These are phyloP conservation scores for Perdix hodgsoniae DNA, from an alignment of 2,797 vertebrate genomes.

Conservation along the genomic window DNA sequence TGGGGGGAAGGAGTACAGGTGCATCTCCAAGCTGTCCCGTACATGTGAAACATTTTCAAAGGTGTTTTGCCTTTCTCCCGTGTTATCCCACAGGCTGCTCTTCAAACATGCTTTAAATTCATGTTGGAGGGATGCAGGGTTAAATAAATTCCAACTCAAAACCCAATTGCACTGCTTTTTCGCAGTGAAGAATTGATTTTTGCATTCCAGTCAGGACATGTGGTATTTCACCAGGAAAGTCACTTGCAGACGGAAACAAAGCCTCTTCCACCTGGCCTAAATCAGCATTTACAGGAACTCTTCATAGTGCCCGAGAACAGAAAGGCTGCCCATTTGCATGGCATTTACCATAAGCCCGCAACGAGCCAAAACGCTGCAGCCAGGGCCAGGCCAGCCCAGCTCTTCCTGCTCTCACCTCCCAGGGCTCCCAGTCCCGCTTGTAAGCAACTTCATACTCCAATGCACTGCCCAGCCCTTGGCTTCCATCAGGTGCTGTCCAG, in stretches of 20 bases:
- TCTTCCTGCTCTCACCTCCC: conserved; percentile 72
- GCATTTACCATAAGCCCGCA: not conserved
- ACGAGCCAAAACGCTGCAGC: not conserved
- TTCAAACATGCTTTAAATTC: not conserved
- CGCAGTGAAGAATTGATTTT: not conserved
- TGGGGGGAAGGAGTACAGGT: not conserved
- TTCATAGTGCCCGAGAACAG: accelerated
- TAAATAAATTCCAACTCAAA: not conserved
- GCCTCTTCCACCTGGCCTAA: not conserved
- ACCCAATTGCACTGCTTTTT: not conserved
- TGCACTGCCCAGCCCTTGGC: not conserved
- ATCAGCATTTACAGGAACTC: not conserved
- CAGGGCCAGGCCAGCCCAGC: not conserved
- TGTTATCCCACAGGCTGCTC: accelerated
- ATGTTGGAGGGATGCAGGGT: not conserved
- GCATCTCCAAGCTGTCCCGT: not conserved
- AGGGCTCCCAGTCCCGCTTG: conserved; percentile 70
- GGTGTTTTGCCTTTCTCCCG: not conserved
- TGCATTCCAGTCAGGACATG: not conserved
- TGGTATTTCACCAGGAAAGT: not conserved
- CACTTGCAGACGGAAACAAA: not conserved
- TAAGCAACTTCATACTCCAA: conserved; percentile 77
- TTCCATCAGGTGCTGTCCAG: conserved; percentile 55
- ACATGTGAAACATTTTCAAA: not conserved
- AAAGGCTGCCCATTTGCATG: not conserved